Base-by-base conservation (phyloP, 2,888 invertebrate species). In the Rhynchonema sp. region DNA sequence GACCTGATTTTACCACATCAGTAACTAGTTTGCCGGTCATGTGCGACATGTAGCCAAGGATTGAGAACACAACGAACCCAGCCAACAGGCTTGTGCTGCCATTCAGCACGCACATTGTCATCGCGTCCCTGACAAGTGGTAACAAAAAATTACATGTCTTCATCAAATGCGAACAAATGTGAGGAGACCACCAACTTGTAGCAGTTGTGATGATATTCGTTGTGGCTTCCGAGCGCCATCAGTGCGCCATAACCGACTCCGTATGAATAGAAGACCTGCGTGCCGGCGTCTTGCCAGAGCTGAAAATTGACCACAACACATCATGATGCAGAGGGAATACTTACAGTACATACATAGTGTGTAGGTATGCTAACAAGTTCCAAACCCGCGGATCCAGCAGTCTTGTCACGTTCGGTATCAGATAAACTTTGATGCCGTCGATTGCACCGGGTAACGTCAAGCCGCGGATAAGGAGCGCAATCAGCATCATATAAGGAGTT, bases 221-320 rank as follows among this genome's bases (percentile, higher is more conserved):
- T 72, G 64, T 72, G 70, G 1, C 71, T 70, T n/a, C 72, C 72
- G 2, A 72, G 60, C 9, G 72, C 70, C 27, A 72, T 71, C 28
- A 72, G 60, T 0, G 72, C 67, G 38, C 72, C 72, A 59, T 72
- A 72, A 3, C 72, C 72, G 30, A 72, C 70, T 25, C 72, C 72
- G 60, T 72, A 72, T 0, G 70, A 71, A 60, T 72, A 72, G 65
- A 72, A 72, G n/a, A 71, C 70, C 59, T 70, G 70, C 3, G 72
- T 72, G 20, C 72, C 72, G 23, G 72, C 72, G 59, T 72, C 72
- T 54, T 70, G 70, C 72, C 72, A 72, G 6, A 52, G 13, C 52
- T 52, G n/a, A 6, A 22, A 52, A 52, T n/a, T n/a, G n/a, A n/a
- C n/a, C n/a, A n/a, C n/a, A n/a, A n/a, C n/a, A n/a, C n/a, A n/a